A percentile compares a stretch with the other conserved stretches of the same genome.
phyloP scores from a whole-genome alignment of 2,888 invertebrate genomes.

The Fragum sueziense region DNA sequence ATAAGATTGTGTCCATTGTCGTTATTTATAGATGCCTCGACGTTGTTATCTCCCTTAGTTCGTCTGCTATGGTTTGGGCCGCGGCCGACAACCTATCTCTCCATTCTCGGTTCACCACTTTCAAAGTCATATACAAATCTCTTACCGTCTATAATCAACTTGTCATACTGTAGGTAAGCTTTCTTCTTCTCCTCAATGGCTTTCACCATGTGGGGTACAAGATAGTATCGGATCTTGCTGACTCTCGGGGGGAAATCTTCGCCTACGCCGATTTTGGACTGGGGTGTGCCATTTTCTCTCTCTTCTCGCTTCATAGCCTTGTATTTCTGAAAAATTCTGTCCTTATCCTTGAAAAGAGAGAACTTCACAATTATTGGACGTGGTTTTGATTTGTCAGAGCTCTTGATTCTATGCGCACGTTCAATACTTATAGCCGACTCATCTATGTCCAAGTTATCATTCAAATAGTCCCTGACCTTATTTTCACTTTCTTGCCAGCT shows the following conservation, averaged over 20 bases:
- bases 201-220: background rate
- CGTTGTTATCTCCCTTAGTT: background rate
- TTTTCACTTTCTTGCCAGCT: constrained; percentile 5
- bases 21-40: background rate
- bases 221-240: background rate
- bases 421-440: background rate
- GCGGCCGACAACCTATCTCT: background rate
- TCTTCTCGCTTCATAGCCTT: background rate
- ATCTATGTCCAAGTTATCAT: constrained; percentile 1
- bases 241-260: constrained; percentile 2
- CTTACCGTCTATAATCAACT: background rate
- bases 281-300: background rate
- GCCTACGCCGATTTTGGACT: background rate
- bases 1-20: background rate
- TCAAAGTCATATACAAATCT: background rate
- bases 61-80: background rate
- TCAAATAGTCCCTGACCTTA: background rate
- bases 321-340: background rate
- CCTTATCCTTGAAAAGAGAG: constrained; percentile 4
- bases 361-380: constrained; percentile 3
- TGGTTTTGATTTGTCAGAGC: background rate
- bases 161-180: background rate
- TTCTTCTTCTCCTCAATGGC: background rate
- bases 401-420: background rate
- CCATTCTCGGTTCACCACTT: background rate